phyloP scores from a whole-genome alignment of 2,113 vertebrate species.

The Martes martes region DNA sequence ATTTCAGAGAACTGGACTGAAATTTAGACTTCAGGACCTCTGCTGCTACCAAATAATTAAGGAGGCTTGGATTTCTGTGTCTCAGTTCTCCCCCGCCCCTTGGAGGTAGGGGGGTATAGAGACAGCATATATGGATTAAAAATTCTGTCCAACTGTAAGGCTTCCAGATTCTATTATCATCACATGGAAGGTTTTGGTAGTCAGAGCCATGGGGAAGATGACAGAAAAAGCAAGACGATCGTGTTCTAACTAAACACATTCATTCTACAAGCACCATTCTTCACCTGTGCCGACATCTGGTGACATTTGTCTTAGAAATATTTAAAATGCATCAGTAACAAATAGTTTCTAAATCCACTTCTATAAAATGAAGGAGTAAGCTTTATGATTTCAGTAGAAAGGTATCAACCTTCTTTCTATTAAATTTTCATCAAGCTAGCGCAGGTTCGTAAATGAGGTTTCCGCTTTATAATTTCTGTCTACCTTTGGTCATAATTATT shows the following conservation, averaged over 20 bases:
- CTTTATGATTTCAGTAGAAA: neutral
- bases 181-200: neutral
- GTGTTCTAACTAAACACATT: neutral
- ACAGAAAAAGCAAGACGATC: neutral
- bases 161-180: neutral
- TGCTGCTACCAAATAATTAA: neutral
- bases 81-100: neutral
- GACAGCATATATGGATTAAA: neutral
- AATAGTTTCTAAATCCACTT: neutral
- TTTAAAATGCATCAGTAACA: neutral
- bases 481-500: neutral
- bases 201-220: neutral
- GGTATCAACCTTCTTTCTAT: neutral
- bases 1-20: neutral
- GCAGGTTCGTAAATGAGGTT: neutral
- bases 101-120: accelerated
- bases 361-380: constrained; percentile 15
- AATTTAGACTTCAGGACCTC: neutral
- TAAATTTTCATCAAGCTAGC: neutral
- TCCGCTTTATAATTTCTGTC: neutral
- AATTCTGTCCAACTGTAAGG: neutral
- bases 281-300: neutral
- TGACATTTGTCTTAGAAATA: constrained; percentile 9
- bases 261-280: neutral
- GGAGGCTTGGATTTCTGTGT: neutral